Conservation (phyloP, 2,888 invertebrate species). For the Seira sanloemensis region DNA sequence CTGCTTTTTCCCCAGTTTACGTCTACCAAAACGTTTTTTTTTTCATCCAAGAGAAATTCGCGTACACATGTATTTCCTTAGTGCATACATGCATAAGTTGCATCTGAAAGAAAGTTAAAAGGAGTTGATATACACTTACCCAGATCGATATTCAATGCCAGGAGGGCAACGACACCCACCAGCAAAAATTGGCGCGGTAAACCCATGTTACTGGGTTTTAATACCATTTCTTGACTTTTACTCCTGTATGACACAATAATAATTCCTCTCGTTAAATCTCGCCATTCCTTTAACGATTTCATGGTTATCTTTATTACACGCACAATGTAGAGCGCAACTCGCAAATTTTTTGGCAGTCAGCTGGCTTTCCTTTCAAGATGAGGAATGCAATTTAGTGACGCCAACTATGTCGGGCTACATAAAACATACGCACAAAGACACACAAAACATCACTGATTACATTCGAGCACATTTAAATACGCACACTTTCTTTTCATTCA, state of each 20-base stretch:
- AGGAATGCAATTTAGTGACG: not conserved
- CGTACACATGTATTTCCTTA: not conserved
- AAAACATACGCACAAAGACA: not conserved
- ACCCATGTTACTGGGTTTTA: conserved; percentile 61
- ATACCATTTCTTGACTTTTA: conserved; percentile 7
- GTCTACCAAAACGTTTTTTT: not conserved
- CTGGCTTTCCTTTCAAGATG: not conserved
- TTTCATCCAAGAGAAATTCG: not conserved
- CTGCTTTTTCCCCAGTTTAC: not conserved
- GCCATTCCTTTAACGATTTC: no score
- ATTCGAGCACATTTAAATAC: not conserved
- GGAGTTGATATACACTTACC: conserved; percentile 60
- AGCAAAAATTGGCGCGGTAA: conserved; percentile 55
- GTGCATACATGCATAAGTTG: conserved; percentile 33
- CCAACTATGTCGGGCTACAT: not conserved
- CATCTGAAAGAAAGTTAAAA: not conserved
- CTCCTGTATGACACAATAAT: not conserved
- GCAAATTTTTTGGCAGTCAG: no score
- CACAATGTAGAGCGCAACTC: not conserved
- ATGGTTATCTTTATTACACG: no score
- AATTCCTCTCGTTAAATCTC: not conserved
- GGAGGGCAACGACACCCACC: conserved; percentile 73
- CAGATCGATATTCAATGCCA: conserved; percentile 73
- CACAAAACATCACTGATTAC: not conserved
- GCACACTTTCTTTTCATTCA: not conserved